phyloP scores from a whole-genome alignment of 1,140 invertebrate species.

The Drosophila pectinifera region DNA sequence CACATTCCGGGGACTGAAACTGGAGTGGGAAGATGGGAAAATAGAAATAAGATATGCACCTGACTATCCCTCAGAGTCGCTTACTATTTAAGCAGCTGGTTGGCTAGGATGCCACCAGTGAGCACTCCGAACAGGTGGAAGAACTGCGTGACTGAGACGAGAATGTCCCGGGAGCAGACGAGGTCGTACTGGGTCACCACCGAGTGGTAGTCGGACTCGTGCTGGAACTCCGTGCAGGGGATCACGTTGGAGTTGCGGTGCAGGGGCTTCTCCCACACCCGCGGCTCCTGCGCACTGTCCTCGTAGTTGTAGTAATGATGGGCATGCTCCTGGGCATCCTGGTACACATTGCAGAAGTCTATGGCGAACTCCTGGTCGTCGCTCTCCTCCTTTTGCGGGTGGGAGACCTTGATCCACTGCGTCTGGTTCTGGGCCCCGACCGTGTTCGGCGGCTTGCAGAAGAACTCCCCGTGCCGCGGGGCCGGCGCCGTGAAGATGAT shows the following conservation, averaged over 20 bases:
- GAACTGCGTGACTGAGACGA: slow-evolving; percentile 85
- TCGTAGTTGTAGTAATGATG: slow-evolving; percentile 80
- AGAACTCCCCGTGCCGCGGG: slow-evolving; percentile 81
- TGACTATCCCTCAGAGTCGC: slow-evolving; percentile 14
- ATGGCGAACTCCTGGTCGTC: slow-evolving; percentile 81
- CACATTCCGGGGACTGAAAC: slow-evolving; percentile 84
- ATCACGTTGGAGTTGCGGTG: slow-evolving; percentile 71
- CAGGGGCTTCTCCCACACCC: slow-evolving; percentile 71
- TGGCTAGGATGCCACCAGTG: slow-evolving; percentile 84
- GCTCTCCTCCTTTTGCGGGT: slow-evolving; percentile 78
- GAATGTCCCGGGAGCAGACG: slow-evolving; percentile 84
- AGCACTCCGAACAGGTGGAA: slow-evolving; percentile 85
- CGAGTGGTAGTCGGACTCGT: slow-evolving; percentile 75
- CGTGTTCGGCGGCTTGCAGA: slow-evolving; percentile 76
- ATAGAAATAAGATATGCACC: background rate
- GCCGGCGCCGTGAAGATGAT: slow-evolving; percentile 85
- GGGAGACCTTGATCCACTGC: slow-evolving; percentile 83
- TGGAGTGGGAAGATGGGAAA: slow-evolving; percentile 8
- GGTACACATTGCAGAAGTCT: slow-evolving; percentile 83
- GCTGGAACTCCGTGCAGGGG: slow-evolving; percentile 80
- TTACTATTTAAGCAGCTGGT: slow-evolving; percentile 84
- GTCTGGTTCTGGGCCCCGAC: slow-evolving; percentile 73
- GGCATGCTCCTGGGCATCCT: slow-evolving; percentile 80
- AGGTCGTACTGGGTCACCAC: slow-evolving; percentile 85
- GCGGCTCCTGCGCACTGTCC: slow-evolving; percentile 65